Evolutionary conservation across 2,888 invertebrate species (phyloP).

Genomic region (Netelia fuscicornis): DNA sequence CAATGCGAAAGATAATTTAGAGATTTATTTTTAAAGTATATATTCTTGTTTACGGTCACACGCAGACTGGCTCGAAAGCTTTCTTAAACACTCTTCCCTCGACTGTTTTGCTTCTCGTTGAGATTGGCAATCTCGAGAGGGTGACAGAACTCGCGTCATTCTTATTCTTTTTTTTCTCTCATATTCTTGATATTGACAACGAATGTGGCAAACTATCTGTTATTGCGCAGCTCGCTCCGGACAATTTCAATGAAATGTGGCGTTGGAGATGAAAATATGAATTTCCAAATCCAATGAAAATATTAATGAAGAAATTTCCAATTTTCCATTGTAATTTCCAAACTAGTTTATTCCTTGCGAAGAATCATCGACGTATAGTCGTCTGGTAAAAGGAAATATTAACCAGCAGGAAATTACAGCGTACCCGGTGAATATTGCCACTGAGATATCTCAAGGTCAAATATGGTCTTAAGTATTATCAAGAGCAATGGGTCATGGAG

Average conservation of each 20-base stretch:
- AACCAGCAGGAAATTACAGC: background rate
- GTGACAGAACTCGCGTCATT: constrained; percentile 21
- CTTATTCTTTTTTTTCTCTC: constrained; percentile 4
- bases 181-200: constrained; percentile 16
- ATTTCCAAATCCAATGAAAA: background rate
- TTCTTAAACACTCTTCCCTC: constrained; percentile 6
- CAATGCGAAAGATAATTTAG: background rate
- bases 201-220: constrained; percentile 21
- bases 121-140: constrained; percentile 57
- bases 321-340: background rate
- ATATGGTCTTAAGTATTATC: background rate
- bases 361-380: background rate
- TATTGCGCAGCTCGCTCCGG: background rate
- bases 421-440: constrained; percentile 4
- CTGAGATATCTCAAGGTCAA: constrained; percentile 29
- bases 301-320: background rate
- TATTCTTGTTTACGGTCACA: background rate
- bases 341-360: background rate
- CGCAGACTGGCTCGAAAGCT: constrained; percentile 23
- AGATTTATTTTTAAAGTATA: background rate
- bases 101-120: constrained; percentile 19
- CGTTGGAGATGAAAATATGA: background rate
- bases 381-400: background rate
- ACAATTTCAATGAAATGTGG: background rate
- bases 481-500: background rate